Conservation (phyloP, 1,140 invertebrate species). For the Parapsyche elsis region DNA sequence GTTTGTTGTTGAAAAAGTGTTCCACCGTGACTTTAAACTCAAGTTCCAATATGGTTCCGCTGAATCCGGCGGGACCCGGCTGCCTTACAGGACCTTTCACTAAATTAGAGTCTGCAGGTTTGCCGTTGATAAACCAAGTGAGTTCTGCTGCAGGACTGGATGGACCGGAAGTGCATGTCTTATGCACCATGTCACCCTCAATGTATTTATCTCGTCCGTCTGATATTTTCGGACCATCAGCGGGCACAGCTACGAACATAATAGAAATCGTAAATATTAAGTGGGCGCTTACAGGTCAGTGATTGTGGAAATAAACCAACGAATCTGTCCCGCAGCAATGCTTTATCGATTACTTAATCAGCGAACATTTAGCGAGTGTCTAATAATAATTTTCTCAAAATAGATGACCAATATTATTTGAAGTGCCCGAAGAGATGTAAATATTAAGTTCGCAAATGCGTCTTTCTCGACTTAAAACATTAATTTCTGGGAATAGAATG, state of each 20-base stretch:
- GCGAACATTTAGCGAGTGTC: too few relatives aligned
- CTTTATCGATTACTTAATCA: too few relatives aligned
- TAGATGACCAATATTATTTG: too few relatives aligned
- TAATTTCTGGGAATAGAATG: too few relatives aligned
- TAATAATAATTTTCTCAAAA: too few relatives aligned
- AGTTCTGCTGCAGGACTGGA: conserved; percentile 78
- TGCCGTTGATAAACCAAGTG: conserved; percentile 80
- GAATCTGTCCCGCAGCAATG: too few relatives aligned
- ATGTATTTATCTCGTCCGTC: conserved; percentile 75
- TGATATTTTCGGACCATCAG: conserved; percentile 74
- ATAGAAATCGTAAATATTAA: neutral
- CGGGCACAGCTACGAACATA: conserved; percentile 71
- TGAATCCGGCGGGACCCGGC: conserved; percentile 70
- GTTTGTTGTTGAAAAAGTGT: conserved; percentile 73
- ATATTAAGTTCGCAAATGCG: too few relatives aligned
- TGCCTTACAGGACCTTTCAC: conserved; percentile 66
- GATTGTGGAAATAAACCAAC: neutral
- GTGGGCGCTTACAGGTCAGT: too few relatives aligned
- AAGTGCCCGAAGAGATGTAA: too few relatives aligned
- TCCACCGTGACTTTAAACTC: conserved; percentile 73
- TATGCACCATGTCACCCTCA: conserved; percentile 72
- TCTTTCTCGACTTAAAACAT: too few relatives aligned
- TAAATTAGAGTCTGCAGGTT: conserved; percentile 69
- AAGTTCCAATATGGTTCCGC: conserved; percentile 73
- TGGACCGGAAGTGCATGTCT: conserved; percentile 77